Conservation (phyloP, 2,888 invertebrate genomes). For the Neocrepidodera transversa region DNA sequence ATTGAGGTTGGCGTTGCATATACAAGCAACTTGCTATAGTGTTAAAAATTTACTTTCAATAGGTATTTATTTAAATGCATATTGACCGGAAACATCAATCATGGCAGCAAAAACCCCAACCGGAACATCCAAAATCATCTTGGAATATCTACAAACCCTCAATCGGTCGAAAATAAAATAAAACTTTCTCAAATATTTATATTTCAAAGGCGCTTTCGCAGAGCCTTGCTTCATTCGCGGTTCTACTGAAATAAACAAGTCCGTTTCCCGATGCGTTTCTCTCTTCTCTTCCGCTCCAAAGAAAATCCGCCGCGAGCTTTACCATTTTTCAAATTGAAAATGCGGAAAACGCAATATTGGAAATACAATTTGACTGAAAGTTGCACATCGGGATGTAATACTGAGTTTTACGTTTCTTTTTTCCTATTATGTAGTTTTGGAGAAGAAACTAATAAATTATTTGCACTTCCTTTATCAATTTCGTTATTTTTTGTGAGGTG, state of each 20-base stretch:
- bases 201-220: conserved; percentile 47
- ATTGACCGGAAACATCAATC: background rate
- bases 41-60: no score
- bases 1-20: no score
- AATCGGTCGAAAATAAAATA: conserved; percentile 12
- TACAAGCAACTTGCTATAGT: no score
- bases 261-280: conserved; percentile 38
- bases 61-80: no score
- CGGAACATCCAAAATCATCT: conserved; percentile 6
- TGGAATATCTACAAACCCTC: conserved; percentile 10
- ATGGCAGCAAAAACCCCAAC: background rate
- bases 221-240: conserved; percentile 40
- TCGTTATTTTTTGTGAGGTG: no score
- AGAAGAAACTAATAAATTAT: no score
- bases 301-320: conserved; percentile 47
- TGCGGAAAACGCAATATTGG: conserved; percentile 48
- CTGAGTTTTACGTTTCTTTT: conserved; percentile 14
- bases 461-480: no score
- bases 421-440: no score
- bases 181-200: conserved; percentile 45
- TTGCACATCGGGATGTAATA: conserved; percentile 26
- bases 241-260: conserved; percentile 46
- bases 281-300: conserved; percentile 42
- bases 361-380: conserved; percentile 49
- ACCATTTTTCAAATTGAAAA: conserved; percentile 51